Percentiles rank a stretch among this genome's conserved stretches.
phyloP scores from a whole-genome alignment of 2,113 vertebrate genomes.

The Typhlomys cinereus region DNA sequence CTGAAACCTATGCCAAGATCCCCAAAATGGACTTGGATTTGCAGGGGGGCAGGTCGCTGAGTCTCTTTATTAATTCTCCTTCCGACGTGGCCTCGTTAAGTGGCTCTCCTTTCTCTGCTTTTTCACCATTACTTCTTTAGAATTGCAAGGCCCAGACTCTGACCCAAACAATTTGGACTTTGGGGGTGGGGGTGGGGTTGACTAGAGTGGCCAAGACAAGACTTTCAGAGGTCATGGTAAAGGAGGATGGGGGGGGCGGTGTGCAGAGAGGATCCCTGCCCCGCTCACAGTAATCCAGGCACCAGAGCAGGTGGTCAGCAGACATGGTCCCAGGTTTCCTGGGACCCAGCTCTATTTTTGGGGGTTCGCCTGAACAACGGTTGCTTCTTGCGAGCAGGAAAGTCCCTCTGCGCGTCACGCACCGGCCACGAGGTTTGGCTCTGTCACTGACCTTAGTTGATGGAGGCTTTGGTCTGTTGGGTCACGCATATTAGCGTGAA shows the following conservation, averaged over 20 bases:
- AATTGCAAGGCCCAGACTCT: no score
- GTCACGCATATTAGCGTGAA: rapidly evolving
- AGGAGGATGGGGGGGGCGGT: not conserved
- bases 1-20: not conserved
- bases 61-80: not conserved
- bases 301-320: not conserved
- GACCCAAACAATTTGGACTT: not conserved
- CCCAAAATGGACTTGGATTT: not conserved
- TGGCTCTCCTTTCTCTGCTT: no score
- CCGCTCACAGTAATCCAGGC: not conserved
- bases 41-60: not conserved
- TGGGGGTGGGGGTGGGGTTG: no score
- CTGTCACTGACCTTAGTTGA: not conserved
- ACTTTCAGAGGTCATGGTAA: not conserved
- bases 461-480: not conserved
- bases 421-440: not conserved
- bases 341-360: not conserved
- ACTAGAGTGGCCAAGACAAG: not conserved
- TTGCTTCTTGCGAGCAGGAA: not conserved
- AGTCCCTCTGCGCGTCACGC: not conserved
- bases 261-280: not conserved
- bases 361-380: rapidly evolving
- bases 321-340: not conserved
- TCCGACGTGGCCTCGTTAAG: no score
- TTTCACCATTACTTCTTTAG: not conserved